Evolutionary conservation across 2,797 vertebrate species (phyloP), one percentile per base, ranked within the genome.

Genomic region (Myripristis jacobus): DNA sequence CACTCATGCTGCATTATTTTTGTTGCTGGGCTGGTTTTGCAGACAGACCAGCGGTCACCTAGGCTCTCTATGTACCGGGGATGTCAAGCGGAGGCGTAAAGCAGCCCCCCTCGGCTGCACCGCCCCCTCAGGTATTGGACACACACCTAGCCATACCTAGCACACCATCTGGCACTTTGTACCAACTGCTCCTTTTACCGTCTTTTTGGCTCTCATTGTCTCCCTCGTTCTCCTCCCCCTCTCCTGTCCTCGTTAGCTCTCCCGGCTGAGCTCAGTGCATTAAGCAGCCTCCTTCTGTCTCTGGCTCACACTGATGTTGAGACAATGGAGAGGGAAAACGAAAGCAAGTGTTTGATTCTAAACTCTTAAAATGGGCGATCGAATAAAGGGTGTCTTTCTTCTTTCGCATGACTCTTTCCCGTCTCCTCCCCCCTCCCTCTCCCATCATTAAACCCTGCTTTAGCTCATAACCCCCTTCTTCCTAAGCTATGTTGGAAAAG

Each of bases 11-110:
- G 4, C 15, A 50, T 48, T 76, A 6, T 85, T 83, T 74, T 53
- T 87, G 34, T 66, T 21, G 34, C 73, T 67, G 54, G 69, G 48
- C 68, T 78, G 75, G 18, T 64, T 83, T 75, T 77, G 64, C 93
- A 99, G 98, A 87, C 98, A 99, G 93, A 99, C 97, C 84, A 99
- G 97, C 70, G 94, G 98, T 80, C 97, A 99, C 91, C 95, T 99
- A 73, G 98, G 97, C 89, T 99, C 97, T 58, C 87, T 99, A 66
- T 98, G 97, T 86, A 99, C 95, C 19, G 98, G 98, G 71, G 98
- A 99, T 71, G 94, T 99, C 94, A 99, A 99, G 93, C 95, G 98
- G 85, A 96, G 98, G 89, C 94, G 98, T 77, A 99, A 98, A 92
- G 98, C 97, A 41, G 96, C 97, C 69, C 98, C 98, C 81, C 92